Conservation (phyloP, 92 coral and sea anemone species). For the Epizoanthus illoricatus region DNA sequence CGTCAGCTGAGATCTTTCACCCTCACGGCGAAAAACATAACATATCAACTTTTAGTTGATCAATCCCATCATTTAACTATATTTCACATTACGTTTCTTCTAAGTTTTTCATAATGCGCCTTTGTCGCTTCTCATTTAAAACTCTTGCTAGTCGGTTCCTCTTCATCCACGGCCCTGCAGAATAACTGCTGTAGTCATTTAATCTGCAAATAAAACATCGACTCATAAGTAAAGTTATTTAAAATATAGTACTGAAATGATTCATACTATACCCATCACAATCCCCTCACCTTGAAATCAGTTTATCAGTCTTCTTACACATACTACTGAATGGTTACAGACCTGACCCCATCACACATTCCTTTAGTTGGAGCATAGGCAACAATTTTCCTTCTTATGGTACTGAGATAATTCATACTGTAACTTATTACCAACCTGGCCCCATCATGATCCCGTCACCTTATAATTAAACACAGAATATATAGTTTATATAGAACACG, state of each 20-base stretch:
- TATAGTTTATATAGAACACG: too few species aligned
- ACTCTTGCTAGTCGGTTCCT: conserved; percentile 8
- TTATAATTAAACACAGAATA: too few species aligned
- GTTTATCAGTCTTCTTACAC: conserved; percentile 63
- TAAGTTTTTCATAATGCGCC: neutral
- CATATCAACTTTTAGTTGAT: too few species aligned
- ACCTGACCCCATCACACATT: conserved; percentile 4
- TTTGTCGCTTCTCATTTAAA: conserved; percentile 2
- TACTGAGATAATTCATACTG: conserved; percentile 9
- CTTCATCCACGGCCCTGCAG: conserved; percentile 20
- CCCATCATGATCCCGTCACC: too few species aligned
- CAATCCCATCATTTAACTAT: too few species aligned
- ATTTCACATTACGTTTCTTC: neutral
- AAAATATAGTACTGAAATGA: conserved; percentile 55
- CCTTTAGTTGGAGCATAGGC: neutral
- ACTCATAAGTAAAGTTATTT: neutral
- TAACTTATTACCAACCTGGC: conserved; percentile 7
- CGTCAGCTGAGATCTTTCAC: too few species aligned
- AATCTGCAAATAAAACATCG: neutral
- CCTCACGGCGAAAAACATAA: too few species aligned
- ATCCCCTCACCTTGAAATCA: conserved; percentile 60
- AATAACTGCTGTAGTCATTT: neutral
- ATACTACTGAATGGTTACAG: conserved; percentile 12
- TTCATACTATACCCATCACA: neutral
- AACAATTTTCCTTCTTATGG: neutral